phyloP scores from a whole-genome alignment of 2,113 vertebrate species.

The Hemibates koningsi region DNA sequence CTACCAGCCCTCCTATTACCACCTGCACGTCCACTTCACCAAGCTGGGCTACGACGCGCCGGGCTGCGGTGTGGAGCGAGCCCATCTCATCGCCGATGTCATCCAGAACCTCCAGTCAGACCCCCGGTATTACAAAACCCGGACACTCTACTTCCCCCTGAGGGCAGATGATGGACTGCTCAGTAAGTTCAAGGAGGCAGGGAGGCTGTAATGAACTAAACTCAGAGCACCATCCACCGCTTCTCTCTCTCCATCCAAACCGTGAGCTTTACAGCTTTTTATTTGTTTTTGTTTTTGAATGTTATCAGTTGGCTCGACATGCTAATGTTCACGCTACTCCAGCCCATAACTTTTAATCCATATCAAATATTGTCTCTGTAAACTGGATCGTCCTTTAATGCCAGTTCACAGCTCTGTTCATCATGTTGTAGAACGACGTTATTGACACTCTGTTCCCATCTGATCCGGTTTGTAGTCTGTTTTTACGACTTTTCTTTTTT shows the following conservation, averaged over 20 bases:
- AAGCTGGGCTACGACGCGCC: constrained; percentile 82
- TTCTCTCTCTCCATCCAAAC: neutral
- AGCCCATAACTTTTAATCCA: neutral
- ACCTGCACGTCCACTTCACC: constrained; percentile 92
- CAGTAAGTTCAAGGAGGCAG: constrained; percentile 73
- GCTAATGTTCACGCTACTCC: neutral
- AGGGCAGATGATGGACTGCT: constrained; percentile 77
- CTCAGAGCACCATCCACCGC: neutral
- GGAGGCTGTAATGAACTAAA: constrained; percentile 39
- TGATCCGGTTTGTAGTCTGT: neutral
- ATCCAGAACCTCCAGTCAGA: constrained; percentile 82
- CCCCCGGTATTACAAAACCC: constrained; percentile 69
- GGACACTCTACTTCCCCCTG: constrained; percentile 79
- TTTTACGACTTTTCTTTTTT: neutral
- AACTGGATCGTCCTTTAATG: neutral
- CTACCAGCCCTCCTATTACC: constrained; percentile 94
- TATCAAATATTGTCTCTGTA: neutral
- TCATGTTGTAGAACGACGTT: neutral
- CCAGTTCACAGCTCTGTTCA: neutral
- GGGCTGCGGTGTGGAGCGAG: constrained; percentile 80
- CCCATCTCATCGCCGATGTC: constrained; percentile 85
- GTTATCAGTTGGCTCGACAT: neutral
- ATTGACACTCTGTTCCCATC: neutral
- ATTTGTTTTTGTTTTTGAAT: neutral
- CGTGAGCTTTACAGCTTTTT: neutral